A percentile compares a stretch with the other conserved stretches of the same genome.
Conservation (phyloP, 2,888 invertebrate species). For the Pimpla rufipes region DNA sequence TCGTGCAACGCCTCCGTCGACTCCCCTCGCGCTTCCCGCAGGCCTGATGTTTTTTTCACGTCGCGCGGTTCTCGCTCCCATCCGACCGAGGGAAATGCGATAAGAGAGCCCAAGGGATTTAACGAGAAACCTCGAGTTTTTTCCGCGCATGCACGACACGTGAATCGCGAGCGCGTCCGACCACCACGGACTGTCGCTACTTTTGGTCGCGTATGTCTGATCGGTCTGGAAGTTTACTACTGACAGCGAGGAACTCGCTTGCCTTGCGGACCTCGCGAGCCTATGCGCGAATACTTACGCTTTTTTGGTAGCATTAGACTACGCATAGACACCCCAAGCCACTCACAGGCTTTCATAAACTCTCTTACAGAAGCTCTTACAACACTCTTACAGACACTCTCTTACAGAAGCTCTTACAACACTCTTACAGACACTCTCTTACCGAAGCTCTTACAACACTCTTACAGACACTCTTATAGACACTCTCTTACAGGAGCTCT, state of each 20-base stretch:
- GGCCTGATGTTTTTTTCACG: constrained; percentile 49
- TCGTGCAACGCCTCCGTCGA: background rate
- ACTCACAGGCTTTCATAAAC: too few relatives aligned
- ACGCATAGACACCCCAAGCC: too few relatives aligned
- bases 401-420: too few relatives aligned
- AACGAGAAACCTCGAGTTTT: constrained; percentile 52
- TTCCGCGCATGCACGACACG: constrained; percentile 4
- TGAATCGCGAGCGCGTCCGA: constrained; percentile 41
- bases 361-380: too few relatives aligned
- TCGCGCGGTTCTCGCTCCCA: constrained; percentile 40
- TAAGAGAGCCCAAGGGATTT: constrained; percentile 55
- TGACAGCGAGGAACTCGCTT: background rate
- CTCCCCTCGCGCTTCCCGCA: constrained; percentile 23
- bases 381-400: too few relatives aligned
- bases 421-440: too few relatives aligned
- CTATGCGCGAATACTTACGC: background rate
- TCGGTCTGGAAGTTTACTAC: constrained; percentile 28
- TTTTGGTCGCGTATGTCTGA: constrained; percentile 1
- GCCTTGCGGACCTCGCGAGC: background rate
- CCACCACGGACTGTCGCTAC: constrained; percentile 33
- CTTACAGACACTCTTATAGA: too few relatives aligned
- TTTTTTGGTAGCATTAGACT: background rate
- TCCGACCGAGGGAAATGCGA: constrained; percentile 58
- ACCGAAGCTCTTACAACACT: too few relatives aligned
- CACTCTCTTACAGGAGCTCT: too few relatives aligned